Percentiles rank a stretch among this genome's conserved stretches.
phyloP scores from a whole-genome alignment of 1,140 invertebrate genomes.

The Eueides isabella region DNA sequence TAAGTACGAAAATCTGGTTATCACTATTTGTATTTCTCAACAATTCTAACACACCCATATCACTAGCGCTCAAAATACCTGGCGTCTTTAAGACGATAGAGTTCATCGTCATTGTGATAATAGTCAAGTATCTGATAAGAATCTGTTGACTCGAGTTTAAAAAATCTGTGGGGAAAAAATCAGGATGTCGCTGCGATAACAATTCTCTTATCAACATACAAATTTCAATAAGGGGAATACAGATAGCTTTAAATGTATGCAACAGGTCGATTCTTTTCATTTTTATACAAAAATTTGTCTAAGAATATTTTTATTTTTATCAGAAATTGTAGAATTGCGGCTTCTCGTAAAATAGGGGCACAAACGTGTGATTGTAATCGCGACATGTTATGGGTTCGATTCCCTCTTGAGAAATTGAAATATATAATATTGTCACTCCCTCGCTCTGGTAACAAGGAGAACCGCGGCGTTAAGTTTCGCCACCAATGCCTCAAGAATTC shows the following conservation, averaged over 20 bases:
- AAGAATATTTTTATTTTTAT: neutral
- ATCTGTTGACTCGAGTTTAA: constrained; percentile 62
- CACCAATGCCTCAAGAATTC: too few species aligned
- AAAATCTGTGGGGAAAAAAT: constrained; percentile 70
- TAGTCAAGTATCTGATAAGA: constrained; percentile 63
- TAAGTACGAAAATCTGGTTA: constrained; percentile 23
- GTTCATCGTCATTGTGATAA: constrained; percentile 60
- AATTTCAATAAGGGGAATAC: constrained; percentile 37
- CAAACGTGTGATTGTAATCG: too few species aligned
- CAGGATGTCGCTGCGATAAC: constrained; percentile 70
- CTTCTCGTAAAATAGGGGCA: too few species aligned
- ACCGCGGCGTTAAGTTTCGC: too few species aligned
- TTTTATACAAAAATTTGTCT: neutral
- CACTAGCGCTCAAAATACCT: constrained; percentile 39
- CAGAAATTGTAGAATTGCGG: too few species aligned
- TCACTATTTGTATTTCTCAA: constrained; percentile 37
- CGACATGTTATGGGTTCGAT: too few species aligned
- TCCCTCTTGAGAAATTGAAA: too few species aligned
- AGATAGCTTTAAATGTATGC: constrained; percentile 1
- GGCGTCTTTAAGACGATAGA: constrained; percentile 40
- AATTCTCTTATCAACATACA: constrained; percentile 54
- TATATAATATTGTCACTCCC: too few species aligned
- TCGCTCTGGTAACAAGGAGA: too few species aligned
- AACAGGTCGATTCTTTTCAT: neutral
- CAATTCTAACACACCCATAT: constrained; percentile 39